phyloP scores from a whole-genome alignment of 2,797 vertebrate species.

The Diglossa cyanea region DNA sequence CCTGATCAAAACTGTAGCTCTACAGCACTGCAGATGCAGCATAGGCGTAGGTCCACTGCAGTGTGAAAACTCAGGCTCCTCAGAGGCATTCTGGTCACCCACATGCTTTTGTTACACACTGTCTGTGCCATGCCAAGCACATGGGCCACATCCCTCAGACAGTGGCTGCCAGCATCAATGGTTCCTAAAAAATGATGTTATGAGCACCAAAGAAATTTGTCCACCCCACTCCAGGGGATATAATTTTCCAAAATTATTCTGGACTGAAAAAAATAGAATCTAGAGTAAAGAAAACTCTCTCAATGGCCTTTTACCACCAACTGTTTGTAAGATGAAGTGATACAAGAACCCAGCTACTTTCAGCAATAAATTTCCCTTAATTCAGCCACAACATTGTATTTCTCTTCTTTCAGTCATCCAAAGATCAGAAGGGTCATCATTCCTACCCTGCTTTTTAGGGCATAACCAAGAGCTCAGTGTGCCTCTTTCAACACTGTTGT shows the following conservation, averaged over 20 bases:
- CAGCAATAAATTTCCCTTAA: not conserved
- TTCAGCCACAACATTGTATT: not conserved
- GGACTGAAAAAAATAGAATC: not conserved
- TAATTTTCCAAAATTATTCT: not conserved
- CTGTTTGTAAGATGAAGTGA: accelerated
- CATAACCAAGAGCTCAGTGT: not conserved
- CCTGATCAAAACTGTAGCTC: not conserved
- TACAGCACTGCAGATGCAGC: not conserved
- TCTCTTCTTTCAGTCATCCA: not conserved
- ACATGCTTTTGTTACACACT: not conserved
- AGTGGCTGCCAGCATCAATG: not conserved
- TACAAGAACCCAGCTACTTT: not conserved
- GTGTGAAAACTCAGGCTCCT: not conserved
- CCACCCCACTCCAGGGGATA: accelerated
- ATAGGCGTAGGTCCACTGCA: not conserved
- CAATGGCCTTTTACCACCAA: not conserved
- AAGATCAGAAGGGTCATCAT: not conserved
- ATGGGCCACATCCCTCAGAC: not conserved
- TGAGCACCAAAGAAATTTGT: not conserved
- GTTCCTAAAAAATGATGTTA: not conserved
- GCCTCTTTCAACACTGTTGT: not conserved
- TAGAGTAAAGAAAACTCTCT: not conserved
- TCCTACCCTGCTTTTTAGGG: not conserved
- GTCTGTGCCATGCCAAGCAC: not conserved
- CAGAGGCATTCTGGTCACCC: not conserved